Evolutionary conservation across 1,140 invertebrate species (phyloP).

Genomic region (Drosophila baimaii): DNA sequence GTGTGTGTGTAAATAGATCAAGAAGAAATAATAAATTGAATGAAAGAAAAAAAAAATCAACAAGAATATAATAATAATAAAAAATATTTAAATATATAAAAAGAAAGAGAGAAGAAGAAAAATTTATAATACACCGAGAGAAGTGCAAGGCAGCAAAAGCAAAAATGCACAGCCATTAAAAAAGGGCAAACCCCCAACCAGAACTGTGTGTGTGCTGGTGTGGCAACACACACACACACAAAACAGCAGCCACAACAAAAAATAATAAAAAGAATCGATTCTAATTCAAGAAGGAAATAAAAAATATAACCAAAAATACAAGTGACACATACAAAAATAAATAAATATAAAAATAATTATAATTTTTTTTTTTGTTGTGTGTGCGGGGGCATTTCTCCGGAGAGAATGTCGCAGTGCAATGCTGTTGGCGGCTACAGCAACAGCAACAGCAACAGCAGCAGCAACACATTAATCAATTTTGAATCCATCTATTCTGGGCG

Average conservation of each 20-base stretch:
- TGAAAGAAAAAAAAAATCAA: neutral
- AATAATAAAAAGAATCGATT: conserved; percentile 15
- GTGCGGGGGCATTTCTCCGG: conserved; percentile 33
- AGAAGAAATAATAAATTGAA: conserved; percentile 22
- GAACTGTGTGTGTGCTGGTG: conserved; percentile 20
- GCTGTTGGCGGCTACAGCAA: conserved; percentile 55
- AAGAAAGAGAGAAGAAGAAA: conserved; percentile 12
- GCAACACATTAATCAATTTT: conserved; percentile 23
- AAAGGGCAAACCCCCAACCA: conserved; percentile 1
- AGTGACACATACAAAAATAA: conserved; percentile 9
- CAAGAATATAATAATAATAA: too few species aligned
- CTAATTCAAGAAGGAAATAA: conserved; percentile 4
- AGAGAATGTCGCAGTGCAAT: conserved; percentile 74
- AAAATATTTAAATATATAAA: conserved; percentile 34
- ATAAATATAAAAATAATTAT: neutral
- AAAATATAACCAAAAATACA: conserved; percentile 6
- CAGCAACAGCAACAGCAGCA: conserved; percentile 41
- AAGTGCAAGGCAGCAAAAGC: conserved; percentile 9
- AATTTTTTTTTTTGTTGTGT: conserved; percentile 25
- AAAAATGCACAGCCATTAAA: conserved; percentile 20
- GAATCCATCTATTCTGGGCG: conserved; percentile 57
- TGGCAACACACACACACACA: too few species aligned
- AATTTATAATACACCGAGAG: neutral
- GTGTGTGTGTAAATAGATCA: conserved; percentile 60
- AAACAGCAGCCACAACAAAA: conserved; percentile 23